phyloP scores from a whole-genome alignment of 2,797 vertebrate genomes.

The Pipistrellus nathusii region DNA sequence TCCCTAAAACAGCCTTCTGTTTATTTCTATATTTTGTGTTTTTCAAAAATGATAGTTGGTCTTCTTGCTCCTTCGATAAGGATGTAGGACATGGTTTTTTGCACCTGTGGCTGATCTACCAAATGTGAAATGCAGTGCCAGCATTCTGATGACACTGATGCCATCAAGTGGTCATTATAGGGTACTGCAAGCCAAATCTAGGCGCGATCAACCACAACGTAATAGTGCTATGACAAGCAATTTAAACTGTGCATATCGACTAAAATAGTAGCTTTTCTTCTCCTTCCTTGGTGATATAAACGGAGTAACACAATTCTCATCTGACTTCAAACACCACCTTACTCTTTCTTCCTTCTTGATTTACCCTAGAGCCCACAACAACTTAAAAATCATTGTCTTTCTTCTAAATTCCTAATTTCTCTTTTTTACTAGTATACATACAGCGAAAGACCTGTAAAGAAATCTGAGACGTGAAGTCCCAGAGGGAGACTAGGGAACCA shows the following conservation, averaged over 20 bases:
- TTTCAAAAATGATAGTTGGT: neutral
- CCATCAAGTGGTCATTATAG: neutral
- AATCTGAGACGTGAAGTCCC: neutral
- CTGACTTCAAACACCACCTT: neutral
- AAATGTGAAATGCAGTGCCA: neutral
- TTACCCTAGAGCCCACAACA: neutral
- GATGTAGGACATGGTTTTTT: neutral
- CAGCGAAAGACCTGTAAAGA: neutral
- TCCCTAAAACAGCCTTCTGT: neutral
- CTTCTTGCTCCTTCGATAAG: neutral
- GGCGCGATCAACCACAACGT: too few relatives aligned
- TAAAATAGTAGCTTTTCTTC: neutral
- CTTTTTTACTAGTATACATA: neutral
- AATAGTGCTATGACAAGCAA: too few relatives aligned
- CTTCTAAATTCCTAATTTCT: neutral
- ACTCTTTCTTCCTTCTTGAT: neutral
- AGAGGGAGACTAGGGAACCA: neutral
- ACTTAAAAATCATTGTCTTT: neutral
- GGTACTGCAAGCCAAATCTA: neutral
- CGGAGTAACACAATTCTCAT: neutral
- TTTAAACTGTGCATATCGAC: neutral
- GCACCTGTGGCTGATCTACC: neutral
- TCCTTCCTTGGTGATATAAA: neutral
- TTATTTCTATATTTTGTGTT: neutral
- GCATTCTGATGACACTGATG: neutral